Conservation (phyloP, 1,140 invertebrate genomes). For the Zaprionus capensis region DNA sequence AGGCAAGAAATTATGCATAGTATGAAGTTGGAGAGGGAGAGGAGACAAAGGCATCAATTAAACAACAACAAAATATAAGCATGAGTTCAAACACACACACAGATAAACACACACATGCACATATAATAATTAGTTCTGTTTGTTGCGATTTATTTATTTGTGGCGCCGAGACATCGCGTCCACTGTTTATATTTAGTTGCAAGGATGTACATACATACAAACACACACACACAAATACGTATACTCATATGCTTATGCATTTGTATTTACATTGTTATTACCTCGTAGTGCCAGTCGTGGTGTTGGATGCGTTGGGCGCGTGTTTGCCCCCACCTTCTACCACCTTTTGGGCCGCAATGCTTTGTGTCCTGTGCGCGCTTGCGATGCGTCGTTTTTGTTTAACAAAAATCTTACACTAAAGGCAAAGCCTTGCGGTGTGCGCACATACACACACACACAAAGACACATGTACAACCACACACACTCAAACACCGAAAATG, state of each 20-base stretch:
- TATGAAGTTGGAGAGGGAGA: constrained; percentile 37
- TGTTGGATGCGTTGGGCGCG: constrained; percentile 31
- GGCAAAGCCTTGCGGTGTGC: constrained; percentile 10
- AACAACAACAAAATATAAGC: constrained; percentile 39
- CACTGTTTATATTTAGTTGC: constrained; percentile 53
- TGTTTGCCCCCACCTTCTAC: constrained; percentile 15
- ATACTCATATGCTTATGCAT: constrained; percentile 10
- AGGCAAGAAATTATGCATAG: constrained; percentile 48
- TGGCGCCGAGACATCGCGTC: constrained; percentile 20
- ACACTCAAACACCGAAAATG: constrained; percentile 17
- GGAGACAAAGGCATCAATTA: constrained; percentile 51
- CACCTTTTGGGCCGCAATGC: constrained; percentile 6
- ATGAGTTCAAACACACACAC: constrained; percentile 6
- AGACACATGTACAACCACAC: constrained; percentile 2
- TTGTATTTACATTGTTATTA: constrained; percentile 36
- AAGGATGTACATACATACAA: constrained; percentile 39
- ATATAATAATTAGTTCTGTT: constrained; percentile 12
- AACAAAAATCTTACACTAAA: constrained; percentile 39
- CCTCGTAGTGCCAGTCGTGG: constrained; percentile 20
- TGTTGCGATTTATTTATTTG: constrained; percentile 44
- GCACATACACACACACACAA: constrained; percentile 25
- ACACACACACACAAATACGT: neutral
- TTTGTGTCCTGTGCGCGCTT: constrained; percentile 22
- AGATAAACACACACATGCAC: neutral
- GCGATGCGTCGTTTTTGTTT: constrained; percentile 41